Evolutionary conservation across 2,797 vertebrate genomes (phyloP).

Genomic region (Hephaestus fuliginosus): DNA sequence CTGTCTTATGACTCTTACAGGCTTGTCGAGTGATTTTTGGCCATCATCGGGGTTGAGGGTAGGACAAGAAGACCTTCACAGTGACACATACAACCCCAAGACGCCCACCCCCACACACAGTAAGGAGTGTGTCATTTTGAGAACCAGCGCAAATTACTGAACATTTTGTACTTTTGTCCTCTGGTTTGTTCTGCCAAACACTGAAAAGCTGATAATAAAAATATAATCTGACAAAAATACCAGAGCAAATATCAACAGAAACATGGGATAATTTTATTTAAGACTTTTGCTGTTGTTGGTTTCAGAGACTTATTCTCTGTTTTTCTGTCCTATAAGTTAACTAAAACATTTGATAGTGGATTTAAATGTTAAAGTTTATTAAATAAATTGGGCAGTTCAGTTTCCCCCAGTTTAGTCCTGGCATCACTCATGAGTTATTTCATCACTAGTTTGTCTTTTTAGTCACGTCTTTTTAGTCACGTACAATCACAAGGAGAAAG

Average conservation of each 20-base stretch:
- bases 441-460: neutral
- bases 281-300: neutral
- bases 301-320: neutral
- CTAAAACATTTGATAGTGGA: neutral
- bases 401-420: neutral
- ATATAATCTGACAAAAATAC: neutral
- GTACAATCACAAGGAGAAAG: neutral
- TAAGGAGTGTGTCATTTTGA: conserved; percentile 33
- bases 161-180: conserved; percentile 44
- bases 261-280: neutral
- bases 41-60: conserved; percentile 53
- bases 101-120: conserved; percentile 44
- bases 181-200: neutral
- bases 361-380: neutral
- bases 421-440: neutral
- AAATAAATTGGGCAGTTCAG: neutral
- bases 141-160: conserved; percentile 33
- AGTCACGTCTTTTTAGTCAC: neutral
- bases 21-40: conserved; percentile 49
- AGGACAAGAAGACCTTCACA: conserved; percentile 70
- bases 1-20: conserved; percentile 39
- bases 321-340: neutral
- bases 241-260: neutral
- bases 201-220: neutral
- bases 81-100: conserved; percentile 58